Base-by-base conservation (phyloP, 2,797 vertebrate genomes). In the Pangasius macronema region DNA sequence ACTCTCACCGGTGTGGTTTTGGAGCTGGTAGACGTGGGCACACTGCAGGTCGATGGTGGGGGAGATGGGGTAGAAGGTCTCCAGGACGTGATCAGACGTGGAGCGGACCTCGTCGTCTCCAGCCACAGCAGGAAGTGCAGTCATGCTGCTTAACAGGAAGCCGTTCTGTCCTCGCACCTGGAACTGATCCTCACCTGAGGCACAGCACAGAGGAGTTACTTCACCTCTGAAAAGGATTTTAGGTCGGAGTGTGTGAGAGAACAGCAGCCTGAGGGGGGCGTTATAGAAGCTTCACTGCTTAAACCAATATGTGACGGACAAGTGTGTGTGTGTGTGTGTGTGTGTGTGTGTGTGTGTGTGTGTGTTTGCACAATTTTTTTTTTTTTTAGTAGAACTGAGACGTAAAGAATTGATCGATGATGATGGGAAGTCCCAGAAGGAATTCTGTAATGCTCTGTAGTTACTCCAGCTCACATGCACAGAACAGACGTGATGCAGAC, bases 21-120 rank as follows among this genome's bases (percentile, higher is more conserved):
- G 91, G 53, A 94, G 92, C 9, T 93, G 89, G 92, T 98, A 99
- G 27, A 97, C 92, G 0, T 95, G 87, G 3, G 95, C 92, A 86
- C 96, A 94, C 92, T 97, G 96, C 87, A 99, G 96, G 91, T 98
- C 96, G 0, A 99, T 97, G 0, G 95, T 96, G 11, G 98, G 98
- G 0, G 96, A 95, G 36, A 99, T 93, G 2, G 98, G 98, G 83
- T 97, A 95, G 91, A 99, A 97, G 2, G 95, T 93, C 90, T 97
- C 95, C 76, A 99, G 92, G 83, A 89, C 84, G 0, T 97, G 91
- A 39, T 90, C 92, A n/a, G 89, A 91, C 0, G 97, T 98, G 85
- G 92, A 90, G 90, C 93, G n/a, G 6, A 99, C 93, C 86, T 99
- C 96, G 77, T 96, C 93, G 85, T 91, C 91, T 84, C 95, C 96